Conservation (phyloP, 2,113 vertebrate species). For the Gnathonemus echidnorhynchus region DNA sequence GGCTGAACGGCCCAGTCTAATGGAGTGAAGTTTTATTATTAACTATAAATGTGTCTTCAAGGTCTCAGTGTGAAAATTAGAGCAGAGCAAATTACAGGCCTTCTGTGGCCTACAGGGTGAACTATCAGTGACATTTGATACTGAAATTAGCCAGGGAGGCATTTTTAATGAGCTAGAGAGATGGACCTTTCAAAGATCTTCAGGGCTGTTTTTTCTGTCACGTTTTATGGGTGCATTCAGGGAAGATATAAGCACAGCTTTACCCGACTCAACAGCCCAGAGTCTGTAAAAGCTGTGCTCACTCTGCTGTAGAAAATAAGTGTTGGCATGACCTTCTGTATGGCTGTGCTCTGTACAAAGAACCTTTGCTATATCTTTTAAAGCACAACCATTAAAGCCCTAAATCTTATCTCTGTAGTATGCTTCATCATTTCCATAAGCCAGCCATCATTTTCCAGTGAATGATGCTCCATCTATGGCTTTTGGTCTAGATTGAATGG, state of each 20-base stretch:
- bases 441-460: constrained; percentile 52
- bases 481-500: constrained; percentile 16
- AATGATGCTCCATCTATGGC: constrained; percentile 27
- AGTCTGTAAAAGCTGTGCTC: constrained; percentile 23
- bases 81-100: constrained; percentile 48
- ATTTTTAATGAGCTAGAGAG: constrained; percentile 49
- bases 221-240: constrained; percentile 17
- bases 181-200: constrained; percentile 21
- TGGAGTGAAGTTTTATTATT: constrained; percentile 54
- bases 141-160: constrained; percentile 54
- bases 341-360: constrained; percentile 25
- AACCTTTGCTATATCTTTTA: constrained; percentile 30
- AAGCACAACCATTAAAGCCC: constrained; percentile 31
- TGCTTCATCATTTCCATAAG: constrained; percentile 57
- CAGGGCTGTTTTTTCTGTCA: constrained; percentile 22
- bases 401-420: constrained; percentile 47
- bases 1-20: constrained; percentile 35
- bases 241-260: constrained; percentile 17
- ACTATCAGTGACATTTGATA: constrained; percentile 57
- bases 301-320: constrained; percentile 18
- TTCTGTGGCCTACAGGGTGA: constrained; percentile 34
- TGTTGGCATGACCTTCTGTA: constrained; percentile 17
- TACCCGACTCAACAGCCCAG: constrained; percentile 11
- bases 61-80: constrained; percentile 52
- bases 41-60: constrained; percentile 51